Evolutionary conservation across 2,888 invertebrate species (phyloP), one percentile per base, ranked within the genome.

Genomic region (Scaeva pyrastri): DNA sequence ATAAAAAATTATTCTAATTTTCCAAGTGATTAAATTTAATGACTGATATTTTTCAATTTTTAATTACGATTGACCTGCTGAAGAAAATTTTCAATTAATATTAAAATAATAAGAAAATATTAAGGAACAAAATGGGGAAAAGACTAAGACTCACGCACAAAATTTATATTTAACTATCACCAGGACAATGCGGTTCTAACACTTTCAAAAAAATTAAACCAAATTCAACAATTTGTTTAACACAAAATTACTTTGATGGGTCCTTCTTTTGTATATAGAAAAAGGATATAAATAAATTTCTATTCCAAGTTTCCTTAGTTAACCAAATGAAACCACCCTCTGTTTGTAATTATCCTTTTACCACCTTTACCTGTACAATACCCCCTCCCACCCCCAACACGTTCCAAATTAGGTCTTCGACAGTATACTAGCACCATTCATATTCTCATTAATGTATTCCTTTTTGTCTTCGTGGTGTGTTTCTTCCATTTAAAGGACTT

Each of bases 41-140:
- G 70, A 82, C 70, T 16, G 73, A 77, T 58, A 86, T 86, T 86
- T 77, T 74, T 86, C 73, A 86, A 82, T 74, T 78, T 78, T 78
- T 85, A 85, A 86, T 86, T 78, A 82, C 41, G 43, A 71, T 78
- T 86, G 82, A 86, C 78, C 86, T 52, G 26, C 68, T 52, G 21
- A 75, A 66, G 70, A 77, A 74, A 55, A 26, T 43, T 74, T 82
- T 66, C 77, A 82, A 77, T 71, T 82, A 64, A 77, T 26, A 39
- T 55, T 71, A 64, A 72, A 71, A 52, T 36, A 52, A 50, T 14
- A 23, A 10, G 14, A 26, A 0, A 39, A 31, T 12, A 62, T 1
- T 2, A 4, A 50, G 4, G 4, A 50, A 19, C n/a, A 12, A 26
- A 12, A 8, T n/a, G n/a, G n/a, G n/a, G 50, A 36, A 14, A 36